Conservation (phyloP, 2,888 invertebrate genomes). For the Terebella lapidaria region DNA sequence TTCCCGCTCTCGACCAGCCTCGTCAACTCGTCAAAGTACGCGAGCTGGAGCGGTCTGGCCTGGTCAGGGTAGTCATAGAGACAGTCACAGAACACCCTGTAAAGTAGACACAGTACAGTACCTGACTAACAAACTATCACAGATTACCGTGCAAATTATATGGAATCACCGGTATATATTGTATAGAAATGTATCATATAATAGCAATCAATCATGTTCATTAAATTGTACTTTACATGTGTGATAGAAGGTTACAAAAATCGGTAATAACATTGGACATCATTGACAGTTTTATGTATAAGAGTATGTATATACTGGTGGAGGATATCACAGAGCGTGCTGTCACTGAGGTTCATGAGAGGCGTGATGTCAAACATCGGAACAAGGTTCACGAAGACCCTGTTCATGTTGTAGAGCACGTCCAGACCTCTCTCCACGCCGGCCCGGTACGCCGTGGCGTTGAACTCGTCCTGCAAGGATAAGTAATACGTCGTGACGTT, state of each 20-base stretch:
- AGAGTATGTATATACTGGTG: not conserved
- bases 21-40: constrained; percentile 16
- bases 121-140: too few species aligned
- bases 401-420: constrained; percentile 42
- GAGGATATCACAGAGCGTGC: not conserved
- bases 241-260: not conserved
- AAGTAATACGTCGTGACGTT: too few species aligned
- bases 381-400: constrained; percentile 47
- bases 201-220: too few species aligned
- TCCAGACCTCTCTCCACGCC: constrained; percentile 39
- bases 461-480: constrained; percentile 29
- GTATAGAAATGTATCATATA: too few species aligned
- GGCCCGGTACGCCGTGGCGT: constrained; percentile 27
- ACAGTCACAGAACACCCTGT: constrained; percentile 15
- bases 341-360: constrained; percentile 26
- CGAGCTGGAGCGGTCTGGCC: constrained; percentile 14
- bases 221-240: too few species aligned
- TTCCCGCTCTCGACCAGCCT: constrained; percentile 28
- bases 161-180: too few species aligned
- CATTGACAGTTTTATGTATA: too few species aligned
- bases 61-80: constrained; percentile 6
- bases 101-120: too few species aligned
- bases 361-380: constrained; percentile 43
- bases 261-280: not conserved
- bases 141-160: too few species aligned